phyloP scores from a whole-genome alignment of 2,888 invertebrate species.

The Ecliptopera silaceata region DNA sequence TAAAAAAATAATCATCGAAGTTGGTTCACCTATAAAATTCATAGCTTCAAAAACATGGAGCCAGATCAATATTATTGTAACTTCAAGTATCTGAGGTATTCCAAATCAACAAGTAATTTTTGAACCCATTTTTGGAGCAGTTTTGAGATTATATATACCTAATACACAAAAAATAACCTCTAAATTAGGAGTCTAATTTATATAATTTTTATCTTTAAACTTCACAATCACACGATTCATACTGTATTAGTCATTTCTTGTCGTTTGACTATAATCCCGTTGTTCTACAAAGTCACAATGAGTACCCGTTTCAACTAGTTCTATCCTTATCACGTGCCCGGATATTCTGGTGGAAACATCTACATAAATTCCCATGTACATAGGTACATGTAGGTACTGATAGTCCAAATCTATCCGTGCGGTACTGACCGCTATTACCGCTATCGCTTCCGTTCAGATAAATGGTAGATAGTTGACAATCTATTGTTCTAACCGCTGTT shows the following conservation, averaged over 20 bases:
- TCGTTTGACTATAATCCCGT: conserved; percentile 18
- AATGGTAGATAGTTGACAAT: conserved; percentile 61
- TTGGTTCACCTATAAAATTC: too few relatives aligned
- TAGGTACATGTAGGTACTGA: conserved; percentile 44
- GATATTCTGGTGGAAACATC: conserved; percentile 25
- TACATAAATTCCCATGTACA: conserved; percentile 60
- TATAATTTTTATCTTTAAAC: background rate
- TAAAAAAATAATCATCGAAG: too few relatives aligned
- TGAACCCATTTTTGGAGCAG: too few relatives aligned
- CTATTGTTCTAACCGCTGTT: conserved; percentile 62
- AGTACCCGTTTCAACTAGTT: conserved; percentile 30
- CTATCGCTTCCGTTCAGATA: conserved; percentile 77
- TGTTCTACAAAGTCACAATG: conserved; percentile 34
- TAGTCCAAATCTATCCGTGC: conserved; percentile 65
- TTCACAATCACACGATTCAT: background rate
- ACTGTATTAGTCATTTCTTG: background rate
- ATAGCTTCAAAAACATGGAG: too few relatives aligned
- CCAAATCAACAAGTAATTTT: too few relatives aligned
- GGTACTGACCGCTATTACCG: conserved; percentile 71
- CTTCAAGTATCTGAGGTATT: too few relatives aligned
- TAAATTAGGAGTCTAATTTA: too few relatives aligned
- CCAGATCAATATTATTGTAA: too few relatives aligned
- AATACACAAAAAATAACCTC: too few relatives aligned
- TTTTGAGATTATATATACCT: too few relatives aligned
- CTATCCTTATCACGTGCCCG: conserved; percentile 31